Evolutionary conservation across 2,888 invertebrate genomes (phyloP).

Genomic region (Deilephila porcellus): DNA sequence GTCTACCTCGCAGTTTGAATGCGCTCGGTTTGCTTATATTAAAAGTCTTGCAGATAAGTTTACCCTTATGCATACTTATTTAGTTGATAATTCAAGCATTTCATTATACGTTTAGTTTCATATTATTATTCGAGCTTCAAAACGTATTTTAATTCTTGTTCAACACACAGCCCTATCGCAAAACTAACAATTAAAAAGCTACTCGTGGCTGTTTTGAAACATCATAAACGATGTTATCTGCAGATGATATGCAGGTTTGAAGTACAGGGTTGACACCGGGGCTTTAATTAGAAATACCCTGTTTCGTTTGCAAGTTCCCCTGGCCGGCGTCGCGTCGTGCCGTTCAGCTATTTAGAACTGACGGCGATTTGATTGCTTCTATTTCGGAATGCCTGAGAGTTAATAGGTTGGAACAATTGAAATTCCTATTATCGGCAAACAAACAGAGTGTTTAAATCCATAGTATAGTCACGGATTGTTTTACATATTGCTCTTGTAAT

Average conservation of each 20-base stretch:
- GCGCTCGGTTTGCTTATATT: neutral
- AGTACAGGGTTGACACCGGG: neutral
- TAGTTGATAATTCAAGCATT: no score
- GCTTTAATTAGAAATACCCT: slow-evolving; percentile 55
- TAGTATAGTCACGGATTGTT: neutral
- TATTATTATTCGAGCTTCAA: neutral
- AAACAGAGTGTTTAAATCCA: slow-evolving; percentile 5
- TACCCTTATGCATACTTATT: neutral
- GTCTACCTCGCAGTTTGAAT: neutral
- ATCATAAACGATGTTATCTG: neutral
- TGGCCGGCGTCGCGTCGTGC: slow-evolving; percentile 31
- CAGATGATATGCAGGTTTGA: neutral
- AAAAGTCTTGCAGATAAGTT: neutral
- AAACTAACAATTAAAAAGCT: neutral
- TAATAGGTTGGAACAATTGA: slow-evolving; percentile 32
- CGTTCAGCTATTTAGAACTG: slow-evolving; percentile 35
- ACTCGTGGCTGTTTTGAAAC: neutral
- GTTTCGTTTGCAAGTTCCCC: slow-evolving; percentile 49
- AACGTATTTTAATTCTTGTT: neutral
- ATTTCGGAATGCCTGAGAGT: slow-evolving; percentile 37
- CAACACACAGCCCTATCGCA: neutral
- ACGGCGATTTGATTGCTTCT: slow-evolving; percentile 45
- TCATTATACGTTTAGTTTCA: neutral
- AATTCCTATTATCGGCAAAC: slow-evolving; percentile 26
- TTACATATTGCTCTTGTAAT: neutral